These are phyloP conservation scores for Dromas ardeola DNA, from an alignment of 2,113 vertebrate species.

Conservation along the genomic window DNA sequence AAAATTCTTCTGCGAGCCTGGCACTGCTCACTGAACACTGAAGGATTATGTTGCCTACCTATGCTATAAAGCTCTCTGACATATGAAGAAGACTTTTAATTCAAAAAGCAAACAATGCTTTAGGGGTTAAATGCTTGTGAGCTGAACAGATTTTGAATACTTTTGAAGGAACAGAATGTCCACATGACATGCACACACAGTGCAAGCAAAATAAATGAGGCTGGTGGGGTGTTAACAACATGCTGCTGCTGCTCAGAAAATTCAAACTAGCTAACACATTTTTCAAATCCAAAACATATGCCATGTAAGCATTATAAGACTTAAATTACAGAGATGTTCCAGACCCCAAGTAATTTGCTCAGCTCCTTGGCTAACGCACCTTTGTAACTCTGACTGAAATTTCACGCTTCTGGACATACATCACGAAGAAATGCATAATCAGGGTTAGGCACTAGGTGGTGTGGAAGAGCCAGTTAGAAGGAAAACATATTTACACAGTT, in stretches of 20 bases:
- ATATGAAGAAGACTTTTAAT: background rate
- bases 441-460: slow-evolving; percentile 26
- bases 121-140: background rate
- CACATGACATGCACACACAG: background rate
- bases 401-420: accelerated
- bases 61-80: background rate
- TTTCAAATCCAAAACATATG: background rate
- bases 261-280: background rate
- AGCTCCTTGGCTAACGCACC: background rate
- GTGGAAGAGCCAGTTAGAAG: background rate
- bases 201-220: background rate
- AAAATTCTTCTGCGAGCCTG: background rate
- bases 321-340: background rate
- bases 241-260: background rate
- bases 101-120: background rate
- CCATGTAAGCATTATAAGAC: background rate
- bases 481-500: background rate
- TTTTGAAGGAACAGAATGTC: background rate
- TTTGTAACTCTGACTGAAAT: background rate
- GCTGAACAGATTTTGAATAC: background rate
- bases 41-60: background rate
- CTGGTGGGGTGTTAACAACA: background rate
- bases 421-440: background rate
- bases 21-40: background rate
- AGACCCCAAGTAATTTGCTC: background rate